phyloP scores from a whole-genome alignment of 2,113 vertebrate genomes.

The Stomatorhinus ivindoensis region DNA sequence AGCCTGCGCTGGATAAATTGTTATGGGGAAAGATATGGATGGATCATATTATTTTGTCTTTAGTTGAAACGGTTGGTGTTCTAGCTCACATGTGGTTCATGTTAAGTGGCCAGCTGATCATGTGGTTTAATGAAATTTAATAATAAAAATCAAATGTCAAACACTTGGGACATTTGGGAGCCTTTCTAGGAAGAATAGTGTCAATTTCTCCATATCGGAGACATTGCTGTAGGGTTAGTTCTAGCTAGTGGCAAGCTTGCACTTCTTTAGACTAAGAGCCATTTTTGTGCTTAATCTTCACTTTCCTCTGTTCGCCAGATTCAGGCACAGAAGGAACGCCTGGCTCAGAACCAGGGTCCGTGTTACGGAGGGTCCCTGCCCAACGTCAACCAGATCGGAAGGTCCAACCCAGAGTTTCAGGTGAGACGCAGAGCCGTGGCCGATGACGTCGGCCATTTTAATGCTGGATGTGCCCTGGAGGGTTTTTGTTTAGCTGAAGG shows the following conservation, averaged over 20 bases:
- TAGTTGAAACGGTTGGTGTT: background rate
- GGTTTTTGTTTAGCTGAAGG: background rate
- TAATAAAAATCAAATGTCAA: background rate
- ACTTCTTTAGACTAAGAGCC: background rate
- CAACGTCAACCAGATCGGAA: conserved; percentile 78
- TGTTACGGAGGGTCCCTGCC: conserved; percentile 77
- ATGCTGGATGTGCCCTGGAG: background rate
- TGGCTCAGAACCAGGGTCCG: conserved; percentile 61
- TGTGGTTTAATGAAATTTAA: background rate
- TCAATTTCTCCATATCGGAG: background rate
- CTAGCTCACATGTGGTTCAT: background rate
- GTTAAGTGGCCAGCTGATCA: background rate
- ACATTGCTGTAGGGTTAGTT: background rate
- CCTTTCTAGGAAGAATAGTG: background rate
- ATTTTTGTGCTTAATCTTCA: background rate
- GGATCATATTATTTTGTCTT: background rate
- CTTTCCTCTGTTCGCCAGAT: conserved; percentile 47
- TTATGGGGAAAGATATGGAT: background rate
- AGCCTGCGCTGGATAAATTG: background rate
- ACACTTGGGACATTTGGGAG: background rate
- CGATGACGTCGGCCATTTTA: background rate
- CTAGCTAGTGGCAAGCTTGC: background rate
- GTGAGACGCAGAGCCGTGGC: conserved; percentile 37
- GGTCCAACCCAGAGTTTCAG: conserved; percentile 60
- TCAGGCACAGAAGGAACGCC: conserved; percentile 69